Percentiles rank a stretch among this genome's conserved stretches.
phyloP scores from a whole-genome alignment of 2,797 vertebrate species.

The Cynodonichthys magdalenae region DNA sequence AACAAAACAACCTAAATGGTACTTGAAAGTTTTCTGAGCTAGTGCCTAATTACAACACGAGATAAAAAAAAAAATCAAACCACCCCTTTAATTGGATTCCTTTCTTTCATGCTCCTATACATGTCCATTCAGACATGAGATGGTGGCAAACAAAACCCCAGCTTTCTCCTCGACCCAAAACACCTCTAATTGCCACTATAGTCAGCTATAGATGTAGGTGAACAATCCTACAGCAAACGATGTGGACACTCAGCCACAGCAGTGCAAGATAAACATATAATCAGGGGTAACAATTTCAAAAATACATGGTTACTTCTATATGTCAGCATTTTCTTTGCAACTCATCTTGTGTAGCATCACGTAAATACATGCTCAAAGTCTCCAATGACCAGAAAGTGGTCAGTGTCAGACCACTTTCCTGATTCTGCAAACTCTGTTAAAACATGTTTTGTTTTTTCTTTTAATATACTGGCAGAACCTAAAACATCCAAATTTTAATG shows the following conservation, averaged over 20 bases:
- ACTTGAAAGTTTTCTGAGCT: constrained; percentile 75
- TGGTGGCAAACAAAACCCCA: constrained; percentile 81
- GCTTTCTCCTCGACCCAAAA: constrained; percentile 80
- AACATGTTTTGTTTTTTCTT: background rate
- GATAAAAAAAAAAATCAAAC: constrained; percentile 77
- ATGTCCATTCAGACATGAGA: constrained; percentile 79
- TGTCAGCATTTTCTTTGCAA: constrained; percentile 7
- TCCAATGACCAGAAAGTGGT: constrained; percentile 26
- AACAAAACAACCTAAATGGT: constrained; percentile 79
- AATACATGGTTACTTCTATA: constrained; percentile 31
- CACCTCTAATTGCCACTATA: constrained; percentile 77
- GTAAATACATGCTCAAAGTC: background rate
- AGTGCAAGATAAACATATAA: constrained; percentile 46
- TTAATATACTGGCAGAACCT: background rate
- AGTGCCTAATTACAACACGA: constrained; percentile 77
- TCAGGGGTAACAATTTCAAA: constrained; percentile 15
- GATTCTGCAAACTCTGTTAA: background rate
- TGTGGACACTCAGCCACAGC: constrained; percentile 24
- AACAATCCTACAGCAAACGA: constrained; percentile 44
- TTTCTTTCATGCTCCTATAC: constrained; percentile 79
- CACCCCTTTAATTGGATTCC: constrained; percentile 79
- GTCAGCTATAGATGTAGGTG: constrained; percentile 66
- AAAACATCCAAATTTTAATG: background rate
- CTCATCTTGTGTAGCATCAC: background rate
- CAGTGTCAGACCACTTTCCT: constrained; percentile 40